Percentiles rank a stretch among this genome's conserved stretches.
phyloP scores from a whole-genome alignment of 2,888 invertebrate genomes.

The Sarcophaga caerulescens region DNA sequence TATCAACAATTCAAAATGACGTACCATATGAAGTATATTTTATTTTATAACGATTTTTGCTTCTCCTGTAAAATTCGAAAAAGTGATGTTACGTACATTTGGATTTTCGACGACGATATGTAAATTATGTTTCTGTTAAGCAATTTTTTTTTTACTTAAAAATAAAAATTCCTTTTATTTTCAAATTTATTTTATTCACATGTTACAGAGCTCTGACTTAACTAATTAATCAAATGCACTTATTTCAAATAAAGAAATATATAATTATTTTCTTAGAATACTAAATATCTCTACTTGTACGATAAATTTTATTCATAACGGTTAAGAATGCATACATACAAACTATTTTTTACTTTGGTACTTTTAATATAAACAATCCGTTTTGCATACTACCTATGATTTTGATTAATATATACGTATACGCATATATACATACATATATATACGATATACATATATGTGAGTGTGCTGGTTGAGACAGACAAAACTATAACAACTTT shows the following conservation, averaged over 20 bases:
- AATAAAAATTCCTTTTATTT: too few species aligned
- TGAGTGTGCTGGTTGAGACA: constrained; percentile 27
- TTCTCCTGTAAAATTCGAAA: too few species aligned
- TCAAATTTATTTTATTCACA: constrained; percentile 6
- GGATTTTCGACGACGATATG: too few species aligned
- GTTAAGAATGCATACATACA: constrained; percentile 22
- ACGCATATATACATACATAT: not conserved
- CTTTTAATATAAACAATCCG: too few species aligned
- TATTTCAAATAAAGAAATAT: not conserved
- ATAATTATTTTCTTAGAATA: not conserved
- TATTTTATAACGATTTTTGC: too few species aligned
- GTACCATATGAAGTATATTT: too few species aligned
- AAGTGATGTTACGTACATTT: too few species aligned
- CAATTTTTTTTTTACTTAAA: too few species aligned
- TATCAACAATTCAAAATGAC: too few species aligned
- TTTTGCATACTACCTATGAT: too few species aligned
- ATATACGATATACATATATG: not conserved
- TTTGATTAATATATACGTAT: too few species aligned
- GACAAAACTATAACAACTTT: constrained; percentile 12
- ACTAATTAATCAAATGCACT: not conserved
- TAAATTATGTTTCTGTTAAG: too few species aligned
- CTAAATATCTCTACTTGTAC: constrained; percentile 28
- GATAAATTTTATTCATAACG: constrained; percentile 28
- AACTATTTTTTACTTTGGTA: constrained; percentile 2
- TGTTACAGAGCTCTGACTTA: not conserved